A percentile compares a stretch with the other conserved stretches of the same genome.
Evolutionary conservation across 2,797 vertebrate species (phyloP).

Genomic region (Protonibea diacanthus): DNA sequence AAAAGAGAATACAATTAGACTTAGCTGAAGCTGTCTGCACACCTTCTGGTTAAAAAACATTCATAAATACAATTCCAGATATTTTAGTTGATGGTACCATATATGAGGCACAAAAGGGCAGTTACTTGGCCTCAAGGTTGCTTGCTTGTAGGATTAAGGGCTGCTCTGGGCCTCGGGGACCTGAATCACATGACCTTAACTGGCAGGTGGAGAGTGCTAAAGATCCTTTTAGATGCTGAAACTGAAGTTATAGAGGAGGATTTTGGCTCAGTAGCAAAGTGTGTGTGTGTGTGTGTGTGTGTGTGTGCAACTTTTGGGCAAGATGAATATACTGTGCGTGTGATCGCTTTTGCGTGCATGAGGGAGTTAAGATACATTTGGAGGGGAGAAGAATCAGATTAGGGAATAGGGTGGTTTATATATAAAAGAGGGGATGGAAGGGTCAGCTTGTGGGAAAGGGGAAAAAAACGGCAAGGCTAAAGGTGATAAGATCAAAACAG

Average conservation of each 20-base stretch:
- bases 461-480: conserved; percentile 21
- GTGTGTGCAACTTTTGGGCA: background rate
- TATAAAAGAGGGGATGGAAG: background rate
- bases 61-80: background rate
- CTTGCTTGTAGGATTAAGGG: conserved; percentile 40
- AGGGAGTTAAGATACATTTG: conserved; percentile 34
- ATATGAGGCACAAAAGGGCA: conserved; percentile 21
- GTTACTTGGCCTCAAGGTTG: conserved; percentile 30
- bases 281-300: conserved; percentile 4
- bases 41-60: background rate
- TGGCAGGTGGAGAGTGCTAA: conserved; percentile 25
- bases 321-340: conserved; percentile 4
- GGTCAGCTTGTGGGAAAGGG: conserved; percentile 20
- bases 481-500: conserved; percentile 58
- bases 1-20: background rate
- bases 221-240: conserved; percentile 56
- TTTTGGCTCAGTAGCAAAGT: background rate
- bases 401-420: background rate
- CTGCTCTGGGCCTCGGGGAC: conserved; percentile 42
- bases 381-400: conserved; percentile 31
- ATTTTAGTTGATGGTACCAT: conserved; percentile 5
- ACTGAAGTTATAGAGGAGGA: background rate
- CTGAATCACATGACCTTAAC: conserved; percentile 33
- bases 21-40: background rate
- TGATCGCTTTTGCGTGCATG: conserved; percentile 19